Conservation (phyloP, 2,888 invertebrate species). For the Eretmocerus hayati region DNA sequence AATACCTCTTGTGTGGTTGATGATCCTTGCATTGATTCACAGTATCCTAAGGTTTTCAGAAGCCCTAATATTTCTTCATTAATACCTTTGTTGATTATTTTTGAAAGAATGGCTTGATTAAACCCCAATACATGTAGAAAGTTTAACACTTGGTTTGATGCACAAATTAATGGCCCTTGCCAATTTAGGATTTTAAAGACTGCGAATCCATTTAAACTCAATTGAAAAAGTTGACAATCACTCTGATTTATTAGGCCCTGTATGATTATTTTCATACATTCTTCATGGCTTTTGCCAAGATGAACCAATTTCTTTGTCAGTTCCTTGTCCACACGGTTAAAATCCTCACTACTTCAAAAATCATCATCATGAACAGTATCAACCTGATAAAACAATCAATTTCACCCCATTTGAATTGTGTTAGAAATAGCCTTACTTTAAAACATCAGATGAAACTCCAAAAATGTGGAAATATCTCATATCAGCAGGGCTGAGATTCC, state of each 20-base stretch:
- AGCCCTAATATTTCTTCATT: constrained; percentile 24
- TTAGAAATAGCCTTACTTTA: background rate
- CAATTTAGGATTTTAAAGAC: constrained; percentile 27
- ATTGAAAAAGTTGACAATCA: constrained; percentile 13
- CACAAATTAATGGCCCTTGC: constrained; percentile 15
- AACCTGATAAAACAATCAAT: no score
- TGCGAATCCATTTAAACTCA: constrained; percentile 25
- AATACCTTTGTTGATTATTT: constrained; percentile 25
- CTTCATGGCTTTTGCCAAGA: constrained; percentile 20
- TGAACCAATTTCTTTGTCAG: constrained; percentile 23
- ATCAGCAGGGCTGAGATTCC: constrained; percentile 20
- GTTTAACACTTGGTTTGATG: constrained; percentile 15
- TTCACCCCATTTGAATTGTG: constrained; percentile 2
- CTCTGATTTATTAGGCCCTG: constrained; percentile 25
- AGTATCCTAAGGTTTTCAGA: constrained; percentile 25
- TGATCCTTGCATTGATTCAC: constrained; percentile 3
- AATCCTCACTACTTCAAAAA: no score
- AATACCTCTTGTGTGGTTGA: no score
- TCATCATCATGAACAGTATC: no score
- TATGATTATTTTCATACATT: constrained; percentile 24
- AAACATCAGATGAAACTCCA: constrained; percentile 1
- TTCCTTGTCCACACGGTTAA: background rate
- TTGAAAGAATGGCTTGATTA: constrained; percentile 8
- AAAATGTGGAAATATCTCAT: constrained; percentile 19
- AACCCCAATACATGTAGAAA: constrained; percentile 26